These are phyloP conservation scores for Tragelaphus oryx DNA, from an alignment of 2,797 vertebrate genomes.

Conservation along the genomic window DNA sequence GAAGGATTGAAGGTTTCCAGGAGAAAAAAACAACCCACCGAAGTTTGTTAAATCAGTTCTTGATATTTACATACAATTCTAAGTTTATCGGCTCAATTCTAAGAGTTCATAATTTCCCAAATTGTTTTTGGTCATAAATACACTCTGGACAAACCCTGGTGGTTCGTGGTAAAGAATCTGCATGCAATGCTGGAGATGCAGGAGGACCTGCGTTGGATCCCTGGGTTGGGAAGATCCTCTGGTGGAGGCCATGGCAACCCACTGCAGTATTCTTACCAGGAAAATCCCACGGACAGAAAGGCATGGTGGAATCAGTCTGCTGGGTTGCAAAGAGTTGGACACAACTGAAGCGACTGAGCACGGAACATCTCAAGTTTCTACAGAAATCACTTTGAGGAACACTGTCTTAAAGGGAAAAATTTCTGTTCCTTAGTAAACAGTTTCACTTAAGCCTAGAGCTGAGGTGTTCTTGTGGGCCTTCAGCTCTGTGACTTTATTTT, in stretches of 20 bases:
- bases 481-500: not conserved
- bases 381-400: not conserved
- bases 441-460: not conserved
- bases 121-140: not conserved
- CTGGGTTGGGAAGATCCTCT: not conserved
- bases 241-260: not conserved
- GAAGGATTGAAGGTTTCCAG: not conserved
- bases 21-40: not conserved
- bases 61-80: not conserved
- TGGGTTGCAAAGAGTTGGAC: not conserved
- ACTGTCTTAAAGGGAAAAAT: not conserved
- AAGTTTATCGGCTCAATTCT: not conserved
- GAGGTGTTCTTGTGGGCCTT: not conserved
- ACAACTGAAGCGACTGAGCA: not conserved
- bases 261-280: not conserved
- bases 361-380: not conserved
- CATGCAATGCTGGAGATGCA: not conserved
- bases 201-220: not conserved
- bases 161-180: not conserved
- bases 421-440: not conserved
- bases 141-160: not conserved
- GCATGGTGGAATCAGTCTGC: not conserved
- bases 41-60: not conserved
- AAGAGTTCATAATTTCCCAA: not conserved
- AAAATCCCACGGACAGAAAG: not conserved